phyloP scores from a whole-genome alignment of 2,797 vertebrate genomes.

The Spinus pinus region DNA sequence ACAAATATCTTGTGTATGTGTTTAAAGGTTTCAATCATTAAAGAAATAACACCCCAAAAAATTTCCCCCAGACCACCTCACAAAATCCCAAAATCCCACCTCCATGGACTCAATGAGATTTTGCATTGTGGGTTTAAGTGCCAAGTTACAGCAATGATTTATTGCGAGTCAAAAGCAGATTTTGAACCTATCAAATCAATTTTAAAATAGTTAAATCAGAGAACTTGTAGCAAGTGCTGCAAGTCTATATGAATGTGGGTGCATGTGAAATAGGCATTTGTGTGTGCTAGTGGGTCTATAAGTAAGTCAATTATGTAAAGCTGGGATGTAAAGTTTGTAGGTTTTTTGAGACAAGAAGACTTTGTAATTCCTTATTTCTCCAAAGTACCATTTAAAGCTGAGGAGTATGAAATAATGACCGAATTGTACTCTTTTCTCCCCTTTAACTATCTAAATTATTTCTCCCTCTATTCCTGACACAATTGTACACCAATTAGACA shows the following conservation, averaged over 20 bases:
- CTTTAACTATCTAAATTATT: constrained; percentile 30
- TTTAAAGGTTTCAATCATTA: not conserved
- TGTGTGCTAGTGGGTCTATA: not conserved
- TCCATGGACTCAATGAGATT: not conserved
- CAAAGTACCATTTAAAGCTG: not conserved
- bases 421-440: not conserved
- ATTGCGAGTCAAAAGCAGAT: not conserved
- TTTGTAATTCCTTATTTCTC: not conserved
- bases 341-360: not conserved
- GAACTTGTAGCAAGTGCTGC: not conserved
- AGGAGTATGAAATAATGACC: not conserved
- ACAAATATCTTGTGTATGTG: not conserved
- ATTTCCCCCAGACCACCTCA: not conserved
- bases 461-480: not conserved
- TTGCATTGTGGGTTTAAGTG: not conserved
- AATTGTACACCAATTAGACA: constrained; percentile 49
- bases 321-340: not conserved
- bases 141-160: not conserved
- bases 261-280: rapidly evolving
- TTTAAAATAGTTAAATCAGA: not conserved
- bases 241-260: not conserved
- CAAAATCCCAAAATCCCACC: not conserved
- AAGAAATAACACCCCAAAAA: not conserved
- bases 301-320: not conserved
- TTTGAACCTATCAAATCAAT: not conserved